Evolutionary conservation across 2,113 vertebrate genomes (phyloP).

Genomic region (Prunella fulvescens): DNA sequence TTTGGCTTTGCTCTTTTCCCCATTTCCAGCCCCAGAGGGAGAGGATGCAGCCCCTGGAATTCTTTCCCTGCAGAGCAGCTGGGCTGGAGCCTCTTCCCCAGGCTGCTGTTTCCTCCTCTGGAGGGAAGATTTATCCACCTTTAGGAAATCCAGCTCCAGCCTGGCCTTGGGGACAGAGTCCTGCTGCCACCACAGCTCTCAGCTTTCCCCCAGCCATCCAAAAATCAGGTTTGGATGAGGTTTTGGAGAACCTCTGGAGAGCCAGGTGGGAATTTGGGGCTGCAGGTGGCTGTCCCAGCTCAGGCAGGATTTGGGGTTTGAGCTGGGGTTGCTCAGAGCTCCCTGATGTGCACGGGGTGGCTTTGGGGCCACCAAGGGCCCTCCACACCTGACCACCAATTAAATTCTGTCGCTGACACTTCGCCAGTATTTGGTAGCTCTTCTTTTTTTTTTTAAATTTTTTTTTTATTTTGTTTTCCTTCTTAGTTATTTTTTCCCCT

Average conservation of each 20-base stretch:
- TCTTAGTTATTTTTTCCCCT: conserved; percentile 45
- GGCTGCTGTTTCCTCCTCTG: not conserved
- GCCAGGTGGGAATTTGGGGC: accelerated
- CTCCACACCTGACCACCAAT: not conserved
- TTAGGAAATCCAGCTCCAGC: not conserved
- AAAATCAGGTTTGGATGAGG: accelerated
- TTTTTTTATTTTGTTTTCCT: conserved; percentile 39
- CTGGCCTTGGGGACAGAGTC: not conserved
- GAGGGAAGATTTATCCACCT: not conserved
- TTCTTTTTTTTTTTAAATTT: not conserved
- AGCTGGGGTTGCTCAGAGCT: not conserved
- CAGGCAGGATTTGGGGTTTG: not conserved
- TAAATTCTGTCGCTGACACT: not conserved
- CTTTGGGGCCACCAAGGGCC: not conserved
- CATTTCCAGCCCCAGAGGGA: not conserved
- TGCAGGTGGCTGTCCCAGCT: not conserved
- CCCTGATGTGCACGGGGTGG: accelerated
- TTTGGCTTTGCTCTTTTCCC: not conserved
- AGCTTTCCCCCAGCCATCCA: not conserved
- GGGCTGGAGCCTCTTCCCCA: not conserved
- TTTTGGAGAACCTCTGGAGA: accelerated
- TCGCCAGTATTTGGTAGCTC: not conserved
- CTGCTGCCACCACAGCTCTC: not conserved
- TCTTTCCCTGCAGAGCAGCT: accelerated
- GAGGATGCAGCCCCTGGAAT: not conserved